Evolutionary conservation across 2,888 invertebrate species (phyloP), one percentile per base, ranked within the genome.

Genomic region (Tethea ocularis): DNA sequence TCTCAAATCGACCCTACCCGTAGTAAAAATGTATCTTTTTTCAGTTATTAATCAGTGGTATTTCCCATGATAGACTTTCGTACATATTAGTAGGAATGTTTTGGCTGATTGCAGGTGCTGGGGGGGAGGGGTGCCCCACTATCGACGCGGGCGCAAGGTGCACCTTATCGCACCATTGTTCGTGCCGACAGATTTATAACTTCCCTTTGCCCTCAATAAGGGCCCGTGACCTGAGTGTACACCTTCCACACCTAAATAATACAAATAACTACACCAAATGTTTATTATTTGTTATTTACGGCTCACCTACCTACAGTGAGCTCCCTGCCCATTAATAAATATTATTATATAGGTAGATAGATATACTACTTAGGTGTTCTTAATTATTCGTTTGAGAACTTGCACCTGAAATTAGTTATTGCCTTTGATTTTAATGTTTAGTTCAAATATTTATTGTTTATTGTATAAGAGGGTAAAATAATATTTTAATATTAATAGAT

Each of bases 131-230:
- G 66, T 69, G 66, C 61, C 72, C 57, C 64, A 64, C 71, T 81
- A 85, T 84, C 84, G 83, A 79, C 80, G 81, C 84, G 71, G 78
- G 80, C 82, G 88, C 86, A 89, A 90, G 89, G 90, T 91, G 90
- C 82, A 83, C 84, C 83, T 90, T 92, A 93, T 92, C 92, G 91
- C 86, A 74, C 88, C 86, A 93, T 93, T 92, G 92, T 92, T 91
- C 88, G 83, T 88, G 84, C 83, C 89, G 88, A 91, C 89, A 92
- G 92, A 91, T 93, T 93, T 93, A 93, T 89, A 88, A 88, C 91
- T 93, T 93, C 93, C 93, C 89, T 88, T 91, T 91, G 93, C 83
- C 92, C 93, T 88, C 87, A 90, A 93, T 92, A 91, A 92, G 92
- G 93, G 91, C 89, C 87, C 88, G 85, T 86, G 90, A 92, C 88